A percentile compares a stretch with the other conserved stretches of the same genome.
Evolutionary conservation across 2,888 invertebrate species (phyloP).

Genomic region (Drosophila mettleri): DNA sequence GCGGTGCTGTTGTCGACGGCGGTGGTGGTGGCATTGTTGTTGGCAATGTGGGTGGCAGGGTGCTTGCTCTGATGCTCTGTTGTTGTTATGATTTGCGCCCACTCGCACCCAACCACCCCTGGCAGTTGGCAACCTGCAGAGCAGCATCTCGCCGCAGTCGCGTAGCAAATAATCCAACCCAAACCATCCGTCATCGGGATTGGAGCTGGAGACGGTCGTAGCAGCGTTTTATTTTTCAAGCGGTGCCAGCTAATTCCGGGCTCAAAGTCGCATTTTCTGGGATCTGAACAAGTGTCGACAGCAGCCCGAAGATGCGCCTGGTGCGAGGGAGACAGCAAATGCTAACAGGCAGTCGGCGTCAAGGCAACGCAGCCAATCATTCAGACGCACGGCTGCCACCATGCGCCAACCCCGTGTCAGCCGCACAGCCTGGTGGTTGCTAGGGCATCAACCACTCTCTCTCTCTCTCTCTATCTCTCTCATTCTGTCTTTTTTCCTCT

Average conservation of each 20-base stretch:
- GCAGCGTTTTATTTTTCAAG: conserved; percentile 59
- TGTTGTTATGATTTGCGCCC: conserved; percentile 73
- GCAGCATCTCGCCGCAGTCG: conserved; percentile 29
- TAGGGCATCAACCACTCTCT: conserved; percentile 46
- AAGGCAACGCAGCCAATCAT: conserved; percentile 78
- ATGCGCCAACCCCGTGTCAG: conserved; percentile 54
- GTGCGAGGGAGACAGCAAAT: conserved; percentile 60
- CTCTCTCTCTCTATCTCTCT: conserved; percentile 29
- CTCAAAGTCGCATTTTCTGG: conserved; percentile 80
- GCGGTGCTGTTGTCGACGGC: conserved; percentile 13
- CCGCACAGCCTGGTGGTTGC: conserved; percentile 61
- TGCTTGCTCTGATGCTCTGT: conserved; percentile 44
- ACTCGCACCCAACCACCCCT: conserved; percentile 35
- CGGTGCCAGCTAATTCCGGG: conserved; percentile 79
- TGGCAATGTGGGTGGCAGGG: conserved; percentile 25
- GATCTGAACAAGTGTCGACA: conserved; percentile 71
- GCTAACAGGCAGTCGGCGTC: conserved; percentile 49
- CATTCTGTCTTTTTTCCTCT: conserved; percentile 13
- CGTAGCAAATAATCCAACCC: conserved; percentile 76
- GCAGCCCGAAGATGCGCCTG: conserved; percentile 35
- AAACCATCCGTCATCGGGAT: conserved; percentile 29
- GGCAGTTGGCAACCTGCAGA: conserved; percentile 27
- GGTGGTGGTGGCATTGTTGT: conserved; percentile 7
- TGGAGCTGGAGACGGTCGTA: conserved; percentile 6
- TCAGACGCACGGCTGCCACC: conserved; percentile 60